phyloP scores from a whole-genome alignment of 2,113 vertebrate species.

The Chionis minor region DNA sequence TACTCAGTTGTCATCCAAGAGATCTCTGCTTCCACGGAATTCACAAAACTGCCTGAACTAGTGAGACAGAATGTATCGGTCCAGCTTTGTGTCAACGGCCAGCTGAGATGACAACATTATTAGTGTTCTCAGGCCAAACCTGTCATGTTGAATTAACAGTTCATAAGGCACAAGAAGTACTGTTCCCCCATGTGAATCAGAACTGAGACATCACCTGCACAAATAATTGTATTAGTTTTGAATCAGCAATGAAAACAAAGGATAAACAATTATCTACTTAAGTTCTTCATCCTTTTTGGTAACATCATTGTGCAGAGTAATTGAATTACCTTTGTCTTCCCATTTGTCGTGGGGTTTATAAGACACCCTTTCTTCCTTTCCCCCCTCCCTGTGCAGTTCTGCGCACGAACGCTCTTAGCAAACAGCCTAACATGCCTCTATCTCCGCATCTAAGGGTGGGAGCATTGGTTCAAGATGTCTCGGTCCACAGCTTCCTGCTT shows the following conservation, averaged over 20 bases:
- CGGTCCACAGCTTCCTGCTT: neutral
- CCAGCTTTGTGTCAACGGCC: neutral
- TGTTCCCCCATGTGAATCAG: neutral
- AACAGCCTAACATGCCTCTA: neutral
- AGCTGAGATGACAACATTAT: neutral
- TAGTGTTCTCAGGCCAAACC: slow-evolving; percentile 8
- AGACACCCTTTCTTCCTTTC: slow-evolving; percentile 6
- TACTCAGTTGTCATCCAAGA: neutral
- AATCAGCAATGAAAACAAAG: slow-evolving; percentile 43
- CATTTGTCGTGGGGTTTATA: neutral
- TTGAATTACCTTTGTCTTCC: neutral
- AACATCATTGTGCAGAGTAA: neutral
- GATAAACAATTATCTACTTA: slow-evolving; percentile 41
- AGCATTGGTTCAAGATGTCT: neutral
- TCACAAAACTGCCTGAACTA: neutral
- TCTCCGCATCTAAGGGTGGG: neutral
- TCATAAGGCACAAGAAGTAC: neutral
- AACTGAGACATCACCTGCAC: slow-evolving; percentile 51
- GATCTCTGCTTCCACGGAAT: neutral
- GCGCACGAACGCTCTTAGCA: neutral
- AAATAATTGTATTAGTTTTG: slow-evolving; percentile 46
- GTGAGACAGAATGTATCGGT: neutral
- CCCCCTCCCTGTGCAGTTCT: neutral
- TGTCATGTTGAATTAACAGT: slow-evolving; percentile 22
- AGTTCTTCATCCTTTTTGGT: slow-evolving; percentile 33